These are phyloP conservation scores for Acanthopagrus latus DNA, from an alignment of 2,797 vertebrate species.

Conservation along the genomic window DNA sequence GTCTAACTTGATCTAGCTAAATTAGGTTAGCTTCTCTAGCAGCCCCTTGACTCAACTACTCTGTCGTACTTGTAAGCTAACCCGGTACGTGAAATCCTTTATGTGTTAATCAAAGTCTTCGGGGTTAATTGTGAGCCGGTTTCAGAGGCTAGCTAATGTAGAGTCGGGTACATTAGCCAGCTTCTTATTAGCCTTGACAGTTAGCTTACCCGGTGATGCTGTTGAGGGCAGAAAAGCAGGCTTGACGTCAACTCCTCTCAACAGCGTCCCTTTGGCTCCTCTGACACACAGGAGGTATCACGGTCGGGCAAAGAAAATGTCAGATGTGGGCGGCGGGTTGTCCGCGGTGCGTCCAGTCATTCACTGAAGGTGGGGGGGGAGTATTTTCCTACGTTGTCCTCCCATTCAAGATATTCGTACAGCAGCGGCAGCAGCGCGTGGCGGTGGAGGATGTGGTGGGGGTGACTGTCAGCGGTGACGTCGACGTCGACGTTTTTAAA, in stretches of 20 bases:
- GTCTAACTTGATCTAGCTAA: neutral
- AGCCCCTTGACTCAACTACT: neutral
- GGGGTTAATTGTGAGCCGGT: neutral
- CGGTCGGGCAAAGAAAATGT: neutral
- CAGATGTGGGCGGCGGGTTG: neutral
- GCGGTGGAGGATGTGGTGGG: constrained; percentile 10
- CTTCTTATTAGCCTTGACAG: constrained; percentile 41
- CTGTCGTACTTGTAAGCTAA: neutral
- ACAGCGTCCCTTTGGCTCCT: neutral
- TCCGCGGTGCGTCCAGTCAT: constrained; percentile 3
- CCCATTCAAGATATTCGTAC: constrained; percentile 26
- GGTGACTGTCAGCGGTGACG: constrained; percentile 39
- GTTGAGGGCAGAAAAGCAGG: constrained; percentile 7
- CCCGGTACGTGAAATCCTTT: accelerated
- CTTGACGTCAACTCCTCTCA: constrained; percentile 45
- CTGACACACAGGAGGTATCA: neutral
- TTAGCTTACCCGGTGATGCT: constrained; percentile 76
- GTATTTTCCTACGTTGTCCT: neutral
- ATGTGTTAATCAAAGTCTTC: neutral
- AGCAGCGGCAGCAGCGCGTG: constrained; percentile 22
- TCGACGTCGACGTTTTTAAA: neutral
- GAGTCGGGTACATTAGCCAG: neutral
- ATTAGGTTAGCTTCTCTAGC: neutral
- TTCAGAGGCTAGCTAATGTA: neutral
- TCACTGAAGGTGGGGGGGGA: neutral